Conservation (phyloP, 2,888 invertebrate genomes). For the Dryadula phaetusa region DNA sequence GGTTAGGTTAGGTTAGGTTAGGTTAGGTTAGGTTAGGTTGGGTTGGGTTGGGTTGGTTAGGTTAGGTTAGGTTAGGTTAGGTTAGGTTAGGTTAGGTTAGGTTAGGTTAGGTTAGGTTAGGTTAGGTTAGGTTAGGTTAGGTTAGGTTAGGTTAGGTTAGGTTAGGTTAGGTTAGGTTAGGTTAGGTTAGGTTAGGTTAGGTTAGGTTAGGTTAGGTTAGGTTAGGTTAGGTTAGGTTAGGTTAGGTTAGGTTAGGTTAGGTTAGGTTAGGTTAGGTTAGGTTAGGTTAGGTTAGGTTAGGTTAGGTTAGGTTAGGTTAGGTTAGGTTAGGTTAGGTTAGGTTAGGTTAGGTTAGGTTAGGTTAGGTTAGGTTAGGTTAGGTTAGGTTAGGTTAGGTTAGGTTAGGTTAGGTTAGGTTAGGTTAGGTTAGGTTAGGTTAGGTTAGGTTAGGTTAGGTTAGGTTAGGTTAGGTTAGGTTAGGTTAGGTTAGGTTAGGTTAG, state of each 20-base stretch:
- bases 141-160: constrained; percentile 41
- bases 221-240: constrained; percentile 43
- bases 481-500: constrained; percentile 19
- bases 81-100: constrained; percentile 45
- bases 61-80: constrained; percentile 46
- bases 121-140: constrained; percentile 39
- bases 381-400: constrained; percentile 17
- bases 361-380: constrained; percentile 17
- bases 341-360: constrained; percentile 18
- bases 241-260: constrained; percentile 42
- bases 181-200: constrained; percentile 39
- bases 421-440: constrained; percentile 14
- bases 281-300: constrained; percentile 36
- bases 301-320: too few relatives aligned
- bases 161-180: constrained; percentile 42
- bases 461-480: constrained; percentile 19
- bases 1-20: constrained; percentile 39
- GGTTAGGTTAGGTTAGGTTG: constrained; percentile 39
- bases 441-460: constrained; percentile 17
- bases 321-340: constrained; percentile 22
- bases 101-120: constrained; percentile 43
- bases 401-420: constrained; percentile 12
- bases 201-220: constrained; percentile 40
- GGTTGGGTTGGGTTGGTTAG: constrained; percentile 44
- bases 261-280: constrained; percentile 37